phyloP scores from a whole-genome alignment of 2,888 invertebrate species.

The Synergus laeviventris region DNA sequence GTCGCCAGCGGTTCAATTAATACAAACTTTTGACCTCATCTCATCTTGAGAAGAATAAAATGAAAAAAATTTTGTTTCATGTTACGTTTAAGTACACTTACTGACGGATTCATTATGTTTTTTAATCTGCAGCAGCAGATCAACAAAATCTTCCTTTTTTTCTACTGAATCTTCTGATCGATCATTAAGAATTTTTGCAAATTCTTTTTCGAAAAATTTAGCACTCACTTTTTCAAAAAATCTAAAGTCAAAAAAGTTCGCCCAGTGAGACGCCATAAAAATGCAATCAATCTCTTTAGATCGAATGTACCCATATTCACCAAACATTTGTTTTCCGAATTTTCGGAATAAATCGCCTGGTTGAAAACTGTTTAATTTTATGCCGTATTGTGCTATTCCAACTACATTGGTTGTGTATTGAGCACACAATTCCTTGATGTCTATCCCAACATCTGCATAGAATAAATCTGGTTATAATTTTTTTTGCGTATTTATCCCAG shows the following conservation, averaged over 20 bases:
- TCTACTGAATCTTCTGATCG: constrained; percentile 72
- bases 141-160: constrained; percentile 76
- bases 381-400: constrained; percentile 76
- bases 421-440: constrained; percentile 67
- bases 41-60: too few species aligned
- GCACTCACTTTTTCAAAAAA: constrained; percentile 71
- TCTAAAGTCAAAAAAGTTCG: constrained; percentile 68
- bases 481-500: not conserved
- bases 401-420: constrained; percentile 75
- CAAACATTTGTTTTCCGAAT: constrained; percentile 74
- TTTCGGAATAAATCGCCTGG: constrained; percentile 75
- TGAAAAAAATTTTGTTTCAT: too few species aligned
- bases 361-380: constrained; percentile 75
- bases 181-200: constrained; percentile 75
- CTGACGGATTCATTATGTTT: constrained; percentile 51
- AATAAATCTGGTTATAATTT: not conserved
- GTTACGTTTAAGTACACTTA: too few species aligned
- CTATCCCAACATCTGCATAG: constrained; percentile 48
- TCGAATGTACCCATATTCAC: constrained; percentile 65
- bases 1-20: too few species aligned
- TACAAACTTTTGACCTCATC: too few species aligned
- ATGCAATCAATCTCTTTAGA: constrained; percentile 68
- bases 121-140: constrained; percentile 75
- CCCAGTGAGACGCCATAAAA: constrained; percentile 68
- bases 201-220: constrained; percentile 72